Conservation (phyloP, 2,113 vertebrate genomes). For the Limnothrissa miodon region DNA sequence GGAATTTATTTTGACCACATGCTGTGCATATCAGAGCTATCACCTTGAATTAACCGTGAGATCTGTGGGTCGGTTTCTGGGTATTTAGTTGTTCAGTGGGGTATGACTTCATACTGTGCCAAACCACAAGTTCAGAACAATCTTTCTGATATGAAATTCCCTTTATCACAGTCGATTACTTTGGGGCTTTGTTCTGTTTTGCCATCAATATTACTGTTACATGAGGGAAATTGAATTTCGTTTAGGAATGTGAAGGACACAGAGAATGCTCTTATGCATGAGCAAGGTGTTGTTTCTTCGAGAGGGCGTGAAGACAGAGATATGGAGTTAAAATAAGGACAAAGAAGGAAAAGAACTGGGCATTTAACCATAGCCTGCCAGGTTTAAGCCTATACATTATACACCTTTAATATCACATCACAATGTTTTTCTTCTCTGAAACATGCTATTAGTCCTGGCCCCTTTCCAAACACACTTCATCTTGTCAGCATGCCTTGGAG, state of each 20-base stretch:
- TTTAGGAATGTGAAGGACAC: background rate
- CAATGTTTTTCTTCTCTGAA: background rate
- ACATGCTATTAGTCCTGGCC: background rate
- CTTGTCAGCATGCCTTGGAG: background rate
- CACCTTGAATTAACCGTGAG: background rate
- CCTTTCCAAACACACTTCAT: background rate
- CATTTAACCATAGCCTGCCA: no score
- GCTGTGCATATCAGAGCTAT: background rate
- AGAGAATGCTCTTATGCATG: background rate
- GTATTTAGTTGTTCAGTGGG: background rate
- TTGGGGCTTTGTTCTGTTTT: background rate
- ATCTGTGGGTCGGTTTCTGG: background rate
- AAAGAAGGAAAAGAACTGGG: background rate
- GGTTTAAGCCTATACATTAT: no score
- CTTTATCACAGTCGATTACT: background rate
- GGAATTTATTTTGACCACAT: background rate
- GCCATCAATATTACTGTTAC: no score
- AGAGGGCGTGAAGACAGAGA: background rate
- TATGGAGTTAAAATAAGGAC: background rate
- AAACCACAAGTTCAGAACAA: background rate
- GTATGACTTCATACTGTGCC: background rate
- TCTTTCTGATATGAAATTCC: background rate
- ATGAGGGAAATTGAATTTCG: background rate
- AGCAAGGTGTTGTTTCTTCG: background rate
- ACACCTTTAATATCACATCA: background rate